These are phyloP conservation scores for Deladenus siricidicola DNA, from an alignment of 2,888 invertebrate genomes.

Conservation along the genomic window DNA sequence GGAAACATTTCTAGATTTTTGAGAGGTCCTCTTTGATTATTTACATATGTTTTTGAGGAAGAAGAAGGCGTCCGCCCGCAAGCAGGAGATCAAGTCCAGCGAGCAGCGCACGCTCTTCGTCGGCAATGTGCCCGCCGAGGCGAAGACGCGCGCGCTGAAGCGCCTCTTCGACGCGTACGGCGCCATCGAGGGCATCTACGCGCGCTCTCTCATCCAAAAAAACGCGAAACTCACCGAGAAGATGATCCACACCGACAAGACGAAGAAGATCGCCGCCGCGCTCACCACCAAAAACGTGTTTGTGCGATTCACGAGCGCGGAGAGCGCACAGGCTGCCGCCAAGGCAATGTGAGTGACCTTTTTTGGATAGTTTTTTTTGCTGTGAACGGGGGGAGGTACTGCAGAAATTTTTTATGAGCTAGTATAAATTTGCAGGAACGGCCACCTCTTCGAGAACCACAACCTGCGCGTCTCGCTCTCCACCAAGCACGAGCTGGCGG, in stretches of 20 bases:
- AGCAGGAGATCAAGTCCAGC: not conserved
- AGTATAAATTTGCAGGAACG: not conserved
- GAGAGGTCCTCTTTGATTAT: no score
- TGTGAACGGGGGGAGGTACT: not conserved
- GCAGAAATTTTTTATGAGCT: constrained; percentile 2
- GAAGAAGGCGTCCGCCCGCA: not conserved
- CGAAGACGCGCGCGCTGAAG: constrained; percentile 3
- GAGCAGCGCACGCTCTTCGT: constrained; percentile 21
- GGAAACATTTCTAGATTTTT: not conserved
- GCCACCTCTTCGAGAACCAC: not conserved
- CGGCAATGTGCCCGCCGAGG: constrained; percentile 16
- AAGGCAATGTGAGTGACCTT: not conserved
- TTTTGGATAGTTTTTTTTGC: not conserved
- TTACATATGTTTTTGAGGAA: not conserved
- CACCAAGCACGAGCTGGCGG: constrained; percentile 6
- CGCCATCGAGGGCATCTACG: constrained; percentile 17
- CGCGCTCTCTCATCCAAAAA: constrained; percentile 21
- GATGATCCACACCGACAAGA: constrained; percentile 19
- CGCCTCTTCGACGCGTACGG: constrained; percentile 15
- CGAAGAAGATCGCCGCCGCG: constrained; percentile 5
- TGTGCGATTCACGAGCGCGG: constrained; percentile 17
- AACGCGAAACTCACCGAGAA: constrained; percentile 23
- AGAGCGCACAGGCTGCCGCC: constrained; percentile 6
- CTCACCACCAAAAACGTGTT: constrained; percentile 17
- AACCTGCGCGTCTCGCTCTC: constrained; percentile 8